Base-by-base conservation (phyloP, 2,888 invertebrate genomes). In the Oscheius sp. region DNA sequence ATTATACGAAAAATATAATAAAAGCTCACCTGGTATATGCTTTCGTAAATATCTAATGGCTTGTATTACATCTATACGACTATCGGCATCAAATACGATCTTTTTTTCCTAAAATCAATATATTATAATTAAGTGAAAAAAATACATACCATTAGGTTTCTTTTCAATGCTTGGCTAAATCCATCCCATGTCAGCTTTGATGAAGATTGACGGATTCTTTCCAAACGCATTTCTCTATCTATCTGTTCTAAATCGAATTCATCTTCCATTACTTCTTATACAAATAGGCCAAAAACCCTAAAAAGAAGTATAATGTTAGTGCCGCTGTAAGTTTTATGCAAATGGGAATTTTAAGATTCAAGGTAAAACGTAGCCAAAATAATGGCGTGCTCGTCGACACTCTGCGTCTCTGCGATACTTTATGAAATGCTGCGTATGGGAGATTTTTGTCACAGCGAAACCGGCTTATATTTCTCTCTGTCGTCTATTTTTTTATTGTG, bases 171-270 rank as follows among this genome's bases (percentile, higher is more conserved):
- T 49, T 71, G 72, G 5, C 61, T 63, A 52, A 79, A 79, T 25
- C 75, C 63, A 0, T 79, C 81, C 79, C 77, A 81, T 2, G 72
- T 58, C 1, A 79, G 49, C 56, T 78, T 78, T 12, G 63, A 52
- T 6, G 79, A 73, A 0, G 59, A 61, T 27, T 78, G 79, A 1
- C 78, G 71, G 5, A 79, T 74, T 41, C 70, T 73, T 58, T 81
- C 81, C 77, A 81, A 72, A 43, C 76, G 53, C 63, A 81, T 72
- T 18, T 79, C 79, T 13, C 29, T 59, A 56, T 81, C 81, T 59
- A 81, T 76, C 27, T 74, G 53, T 27, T 78, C 81, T 29, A 81
- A 66, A 56, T 81, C 77, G 27, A 75, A 68, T 29, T 76, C 77
- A 58, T 77, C 35, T 29, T 73, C 74, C 43, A 72, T 61, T 58